Base-by-base conservation (phyloP, 2,113 vertebrate species). In the Dryoscopus gambensis region DNA sequence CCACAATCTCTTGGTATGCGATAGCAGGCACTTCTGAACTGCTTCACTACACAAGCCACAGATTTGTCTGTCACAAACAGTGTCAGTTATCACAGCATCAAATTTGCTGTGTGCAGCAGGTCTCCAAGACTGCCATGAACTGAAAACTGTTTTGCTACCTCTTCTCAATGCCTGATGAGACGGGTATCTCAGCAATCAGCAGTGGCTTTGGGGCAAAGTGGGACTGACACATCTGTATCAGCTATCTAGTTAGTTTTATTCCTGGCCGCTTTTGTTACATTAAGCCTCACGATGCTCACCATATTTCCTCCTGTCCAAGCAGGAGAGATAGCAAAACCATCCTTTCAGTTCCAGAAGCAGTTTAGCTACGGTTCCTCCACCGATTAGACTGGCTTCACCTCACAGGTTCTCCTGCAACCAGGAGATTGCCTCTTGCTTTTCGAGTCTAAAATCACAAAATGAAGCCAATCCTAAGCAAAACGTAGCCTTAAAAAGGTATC, bases 51-150 rank as follows among this genome's bases (percentile, higher is more conserved):
- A 95, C 80, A 96, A 89, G 56, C 95, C 94, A 79, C 97, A 97
- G 83, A 96, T 94, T 77, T 90, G 93, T 89, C 95, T 95, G 93
- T 96, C 95, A 86, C 94, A 92, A 89, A 97, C 84, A 70, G 91
- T 83, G 87, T 96, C 92, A 87, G 78, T 96, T 91, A 97, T 86
- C 85, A 89, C 89, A 80, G 90, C 89, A 85, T 96, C 94, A 92
- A 96, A 97, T 89, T 95, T 91, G 80, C 90, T 95, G 91, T 42
- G 90, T 97, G 94, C 92, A 95, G 95, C 91, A 93, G 91, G 92
- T 92, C 91, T 96, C 71, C 71, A 97, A 87, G 73, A 76, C 96
- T 84, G 96, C 94, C 63, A 92, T 31, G 84, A 94, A 97, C 69
- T 84, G 92, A 78, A 95, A 94, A 80, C 90, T 92, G 65, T 95